phyloP scores from a whole-genome alignment of 2,797 vertebrate species.

The Cryptoblepharus egeriae region DNA sequence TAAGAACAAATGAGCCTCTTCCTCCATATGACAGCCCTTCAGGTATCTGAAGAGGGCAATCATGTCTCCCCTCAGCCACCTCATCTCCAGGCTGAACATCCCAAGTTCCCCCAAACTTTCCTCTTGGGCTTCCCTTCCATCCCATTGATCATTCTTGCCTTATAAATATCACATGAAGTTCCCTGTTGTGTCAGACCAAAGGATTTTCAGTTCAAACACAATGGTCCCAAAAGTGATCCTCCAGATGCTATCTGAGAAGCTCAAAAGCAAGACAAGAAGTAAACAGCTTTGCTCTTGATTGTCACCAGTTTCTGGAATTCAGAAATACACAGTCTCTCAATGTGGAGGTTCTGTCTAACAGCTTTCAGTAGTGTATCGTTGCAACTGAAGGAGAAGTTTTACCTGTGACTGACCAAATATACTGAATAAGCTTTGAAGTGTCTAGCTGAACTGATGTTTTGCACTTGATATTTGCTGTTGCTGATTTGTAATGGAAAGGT shows the following conservation, averaged over 20 bases:
- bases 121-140: no score
- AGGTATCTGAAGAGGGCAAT: no score
- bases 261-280: background rate
- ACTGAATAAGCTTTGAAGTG: background rate
- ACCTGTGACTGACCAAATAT: background rate
- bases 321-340: no score
- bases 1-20: no score
- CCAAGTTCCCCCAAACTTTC: no score
- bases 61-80: no score
- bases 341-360: no score
- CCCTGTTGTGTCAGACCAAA: background rate
- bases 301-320: no score
- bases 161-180: background rate
- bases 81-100: no score
- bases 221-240: background rate
- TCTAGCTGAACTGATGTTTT: background rate
- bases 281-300: no score
- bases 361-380: background rate
- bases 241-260: background rate
- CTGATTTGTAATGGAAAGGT: background rate
- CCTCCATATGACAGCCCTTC: no score
- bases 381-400: background rate
- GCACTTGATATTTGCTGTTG: background rate
- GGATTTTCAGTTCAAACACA: background rate
- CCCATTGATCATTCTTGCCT: no score